These are phyloP conservation scores for Centroberyx gerrardi DNA, from an alignment of 2,797 vertebrate species.

Conservation along the genomic window DNA sequence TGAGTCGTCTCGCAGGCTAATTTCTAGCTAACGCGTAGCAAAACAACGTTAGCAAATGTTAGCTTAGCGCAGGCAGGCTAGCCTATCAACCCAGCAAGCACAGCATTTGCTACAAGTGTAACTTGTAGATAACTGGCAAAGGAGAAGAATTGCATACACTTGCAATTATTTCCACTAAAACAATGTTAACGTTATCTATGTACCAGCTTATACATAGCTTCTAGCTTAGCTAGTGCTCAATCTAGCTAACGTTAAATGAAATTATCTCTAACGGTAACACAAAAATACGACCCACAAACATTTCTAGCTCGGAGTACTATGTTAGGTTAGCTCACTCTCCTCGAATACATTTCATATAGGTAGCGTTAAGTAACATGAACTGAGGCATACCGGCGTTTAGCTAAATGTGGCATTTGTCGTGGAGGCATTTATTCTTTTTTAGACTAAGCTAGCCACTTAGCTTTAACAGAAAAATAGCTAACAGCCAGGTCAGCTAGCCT, in stretches of 20 bases:
- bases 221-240: slow-evolving; percentile 50
- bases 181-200: background rate
- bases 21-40: slow-evolving; percentile 73
- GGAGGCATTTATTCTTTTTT: slow-evolving; percentile 47
- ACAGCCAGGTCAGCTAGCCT: slow-evolving; percentile 9
- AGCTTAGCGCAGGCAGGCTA: slow-evolving; percentile 25
- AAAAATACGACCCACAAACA: slow-evolving; percentile 9
- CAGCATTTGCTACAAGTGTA: background rate
- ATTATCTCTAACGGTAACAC: slow-evolving; percentile 28
- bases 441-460: slow-evolving; percentile 48
- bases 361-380: fast-evolving
- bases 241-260: slow-evolving; percentile 40
- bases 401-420: background rate
- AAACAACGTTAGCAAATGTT: slow-evolving; percentile 68
- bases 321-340: fast-evolving
- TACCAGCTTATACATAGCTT: slow-evolving; percentile 10
- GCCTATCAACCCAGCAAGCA: background rate
- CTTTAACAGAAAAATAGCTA: slow-evolving; percentile 39
- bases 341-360: fast-evolving
- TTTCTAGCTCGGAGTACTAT: background rate
- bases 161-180: background rate
- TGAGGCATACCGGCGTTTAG: background rate
- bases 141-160: background rate
- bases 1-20: slow-evolving; percentile 81
- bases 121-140: background rate